phyloP scores from a whole-genome alignment of 2,113 vertebrate species.

The Macaca nemestrina region DNA sequence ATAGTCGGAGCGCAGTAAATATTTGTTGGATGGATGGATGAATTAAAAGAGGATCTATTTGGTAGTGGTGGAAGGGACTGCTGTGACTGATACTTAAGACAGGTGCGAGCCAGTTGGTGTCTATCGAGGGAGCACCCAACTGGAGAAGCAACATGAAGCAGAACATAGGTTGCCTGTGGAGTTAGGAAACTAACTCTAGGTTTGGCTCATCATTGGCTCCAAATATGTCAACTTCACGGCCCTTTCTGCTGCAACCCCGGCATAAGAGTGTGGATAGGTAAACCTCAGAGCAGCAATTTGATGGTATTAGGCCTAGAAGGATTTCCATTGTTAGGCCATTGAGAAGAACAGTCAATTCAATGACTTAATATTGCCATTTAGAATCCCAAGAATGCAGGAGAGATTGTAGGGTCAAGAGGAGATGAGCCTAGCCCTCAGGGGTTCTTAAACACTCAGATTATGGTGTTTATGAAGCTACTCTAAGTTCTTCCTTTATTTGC shows the following conservation, averaged over 20 bases:
- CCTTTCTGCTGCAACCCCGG: background rate
- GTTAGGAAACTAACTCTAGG: background rate
- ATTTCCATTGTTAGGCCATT: background rate
- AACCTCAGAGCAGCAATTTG: background rate
- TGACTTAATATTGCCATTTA: background rate
- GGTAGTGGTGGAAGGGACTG: too few relatives aligned
- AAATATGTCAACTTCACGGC: background rate
- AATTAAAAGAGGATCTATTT: background rate
- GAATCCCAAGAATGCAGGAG: background rate
- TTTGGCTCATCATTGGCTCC: background rate
- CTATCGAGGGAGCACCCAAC: background rate
- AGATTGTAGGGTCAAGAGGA: too few relatives aligned
- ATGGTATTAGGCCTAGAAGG: background rate
- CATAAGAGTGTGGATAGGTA: background rate
- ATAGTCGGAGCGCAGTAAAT: background rate
- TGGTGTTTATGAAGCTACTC: background rate
- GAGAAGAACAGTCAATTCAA: background rate
- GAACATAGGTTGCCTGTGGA: background rate
- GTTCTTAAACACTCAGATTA: background rate
- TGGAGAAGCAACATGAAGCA: background rate
- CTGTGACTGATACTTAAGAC: background rate
- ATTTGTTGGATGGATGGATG: background rate
- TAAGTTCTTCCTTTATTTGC: background rate
- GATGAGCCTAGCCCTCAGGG: fast-evolving
- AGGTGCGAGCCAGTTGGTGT: background rate